Percentiles rank a stretch among this genome's conserved stretches.
These are phyloP conservation scores for Gandaritis pyraliata DNA, from an alignment of 2,888 invertebrate genomes.

Conservation along the genomic window DNA sequence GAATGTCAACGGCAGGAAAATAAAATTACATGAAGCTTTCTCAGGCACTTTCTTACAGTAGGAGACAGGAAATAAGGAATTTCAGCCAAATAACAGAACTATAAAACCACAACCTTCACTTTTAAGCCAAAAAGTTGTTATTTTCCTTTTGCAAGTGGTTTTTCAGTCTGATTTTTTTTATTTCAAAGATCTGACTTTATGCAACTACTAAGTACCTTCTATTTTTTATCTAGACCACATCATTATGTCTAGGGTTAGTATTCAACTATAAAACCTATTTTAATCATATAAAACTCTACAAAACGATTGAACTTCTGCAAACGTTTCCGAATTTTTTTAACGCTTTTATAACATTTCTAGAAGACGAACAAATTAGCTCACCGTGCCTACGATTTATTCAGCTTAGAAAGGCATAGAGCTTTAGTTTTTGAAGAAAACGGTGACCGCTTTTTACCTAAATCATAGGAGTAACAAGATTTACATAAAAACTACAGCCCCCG, in stretches of 20 bases:
- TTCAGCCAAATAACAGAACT: constrained; percentile 20
- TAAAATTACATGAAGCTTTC: constrained; percentile 28
- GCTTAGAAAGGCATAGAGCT: background rate
- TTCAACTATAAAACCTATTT: too few species aligned
- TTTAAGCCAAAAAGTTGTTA: background rate
- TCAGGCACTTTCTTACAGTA: constrained; percentile 7
- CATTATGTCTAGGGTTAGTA: too few species aligned
- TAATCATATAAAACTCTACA: too few species aligned
- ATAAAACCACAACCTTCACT: constrained; percentile 13
- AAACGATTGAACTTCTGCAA: too few species aligned
- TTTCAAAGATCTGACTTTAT: too few species aligned
- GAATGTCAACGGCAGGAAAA: constrained; percentile 17
- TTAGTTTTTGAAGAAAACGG: background rate
- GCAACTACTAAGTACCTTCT: too few species aligned
- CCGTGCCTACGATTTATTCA: constrained; percentile 6
- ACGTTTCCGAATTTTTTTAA: background rate
- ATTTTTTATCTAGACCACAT: too few species aligned
- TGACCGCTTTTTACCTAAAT: background rate
- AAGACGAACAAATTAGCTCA: constrained; percentile 7
- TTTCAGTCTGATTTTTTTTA: too few species aligned
- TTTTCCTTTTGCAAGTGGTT: background rate
- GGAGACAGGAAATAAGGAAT: constrained; percentile 16
- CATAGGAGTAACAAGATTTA: too few species aligned
- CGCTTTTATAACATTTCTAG: constrained; percentile 2
- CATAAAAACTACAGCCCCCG: too few species aligned